Conservation (phyloP, 2,797 vertebrate genomes). For the Girardinus metallicus region DNA sequence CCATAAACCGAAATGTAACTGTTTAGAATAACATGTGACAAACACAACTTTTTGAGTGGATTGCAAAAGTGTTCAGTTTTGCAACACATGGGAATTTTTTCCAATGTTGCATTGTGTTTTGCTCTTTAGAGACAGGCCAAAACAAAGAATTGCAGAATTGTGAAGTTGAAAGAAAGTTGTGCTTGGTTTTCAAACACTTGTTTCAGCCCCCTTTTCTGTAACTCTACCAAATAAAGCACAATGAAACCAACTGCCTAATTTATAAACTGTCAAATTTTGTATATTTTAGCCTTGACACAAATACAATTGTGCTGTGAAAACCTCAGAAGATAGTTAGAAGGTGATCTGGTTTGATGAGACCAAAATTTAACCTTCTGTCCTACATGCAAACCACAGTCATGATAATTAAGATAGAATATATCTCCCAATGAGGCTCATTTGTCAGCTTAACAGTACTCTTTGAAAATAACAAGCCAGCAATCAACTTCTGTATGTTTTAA, state of each 20-base stretch:
- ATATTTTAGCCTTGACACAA: neutral
- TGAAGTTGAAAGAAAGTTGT: neutral
- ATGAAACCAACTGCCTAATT: neutral
- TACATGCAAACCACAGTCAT: neutral
- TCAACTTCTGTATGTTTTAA: neutral
- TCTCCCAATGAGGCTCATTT: neutral
- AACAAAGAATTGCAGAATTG: neutral
- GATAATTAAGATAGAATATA: neutral
- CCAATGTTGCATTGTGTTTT: neutral
- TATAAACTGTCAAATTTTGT: neutral
- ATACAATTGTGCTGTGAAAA: neutral
- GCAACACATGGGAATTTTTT: conserved; percentile 15
- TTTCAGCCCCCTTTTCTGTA: neutral
- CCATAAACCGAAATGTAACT: conserved; percentile 18
- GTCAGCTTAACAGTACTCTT: neutral
- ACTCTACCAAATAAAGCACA: neutral
- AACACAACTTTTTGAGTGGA: conserved; percentile 4
- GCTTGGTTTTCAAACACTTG: neutral
- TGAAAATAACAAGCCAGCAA: neutral
- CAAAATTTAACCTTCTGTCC: neutral
- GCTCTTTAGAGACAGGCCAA: neutral
- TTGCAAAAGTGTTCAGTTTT: neutral
- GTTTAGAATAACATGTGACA: conserved; percentile 20
- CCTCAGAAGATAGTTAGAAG: neutral
- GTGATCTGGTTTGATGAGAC: neutral